A percentile compares a stretch with the other conserved stretches of the same genome.
Conservation (phyloP, 2,888 invertebrate species). For the Hemaris fuciformis region DNA sequence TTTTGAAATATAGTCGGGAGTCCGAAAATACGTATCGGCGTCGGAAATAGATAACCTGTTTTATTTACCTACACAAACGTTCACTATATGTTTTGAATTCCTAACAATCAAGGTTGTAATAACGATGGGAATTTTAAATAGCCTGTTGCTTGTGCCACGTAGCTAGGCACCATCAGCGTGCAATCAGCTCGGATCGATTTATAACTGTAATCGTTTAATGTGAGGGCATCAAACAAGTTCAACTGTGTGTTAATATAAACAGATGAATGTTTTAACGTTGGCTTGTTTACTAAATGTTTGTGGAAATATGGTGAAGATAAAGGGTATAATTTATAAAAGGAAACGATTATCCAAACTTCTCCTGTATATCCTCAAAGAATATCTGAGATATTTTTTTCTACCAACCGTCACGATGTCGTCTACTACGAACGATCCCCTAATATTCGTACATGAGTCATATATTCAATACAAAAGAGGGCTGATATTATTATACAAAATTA, state of each 20-base stretch:
- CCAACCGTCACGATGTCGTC: no score
- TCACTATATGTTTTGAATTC: conserved; percentile 12
- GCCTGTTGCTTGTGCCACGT: not conserved
- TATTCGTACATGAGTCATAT: no score
- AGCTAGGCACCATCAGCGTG: not conserved
- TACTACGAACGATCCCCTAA: no score
- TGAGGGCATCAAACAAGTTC: not conserved
- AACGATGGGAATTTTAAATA: conserved; percentile 10
- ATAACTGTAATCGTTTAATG: not conserved
- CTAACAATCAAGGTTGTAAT: conserved; percentile 17
- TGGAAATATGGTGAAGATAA: not conserved
- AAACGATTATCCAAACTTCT: no score
- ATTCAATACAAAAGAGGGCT: no score
- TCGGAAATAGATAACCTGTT: conserved; percentile 13
- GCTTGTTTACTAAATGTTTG: not conserved
- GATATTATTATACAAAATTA: no score
- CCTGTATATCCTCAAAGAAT: no score
- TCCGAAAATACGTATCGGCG: conserved; percentile 11
- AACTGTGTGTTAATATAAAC: not conserved
- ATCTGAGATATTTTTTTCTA: no score
- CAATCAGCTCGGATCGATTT: not conserved
- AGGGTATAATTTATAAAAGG: not conserved
- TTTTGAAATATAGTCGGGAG: conserved; percentile 1
- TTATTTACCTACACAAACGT: conserved; percentile 5
- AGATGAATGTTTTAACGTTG: not conserved